Base-by-base conservation (phyloP, 2,888 invertebrate species). In the Eurytoma adleriae region DNA sequence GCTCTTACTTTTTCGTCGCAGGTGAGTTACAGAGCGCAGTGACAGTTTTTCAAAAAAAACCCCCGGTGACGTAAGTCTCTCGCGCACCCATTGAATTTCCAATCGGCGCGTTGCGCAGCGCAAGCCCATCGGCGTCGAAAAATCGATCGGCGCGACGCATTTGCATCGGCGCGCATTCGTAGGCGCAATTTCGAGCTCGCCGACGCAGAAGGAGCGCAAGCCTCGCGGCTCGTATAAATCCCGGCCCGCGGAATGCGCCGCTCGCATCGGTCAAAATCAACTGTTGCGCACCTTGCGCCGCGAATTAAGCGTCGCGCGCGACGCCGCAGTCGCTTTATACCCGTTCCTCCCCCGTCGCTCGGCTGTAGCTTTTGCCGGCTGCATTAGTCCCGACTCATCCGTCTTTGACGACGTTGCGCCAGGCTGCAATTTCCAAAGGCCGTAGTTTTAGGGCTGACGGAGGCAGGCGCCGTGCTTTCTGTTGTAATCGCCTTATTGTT, bases 221-320 rank as follows among this genome's bases (percentile, higher is more conserved):
- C 54, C 61, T n/a, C n/a, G 16, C 48, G 72, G 70, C 50, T 13
- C 56, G 30, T 16, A n/a, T 40, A 72, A 67, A 72, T 67, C 67
- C 20, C n/a, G 24, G 4, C 40, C 50, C 24, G 52, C 18, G 69
- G 68, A 77, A 54, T 73, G 68, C 50, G 68, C 30, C n/a, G 18
- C 24, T 5, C 40, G 40, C 61, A 80, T 80, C 77, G 62, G 62
- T 80, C 73, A 80, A 73, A 80, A 77, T 77, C 73, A 77, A 69
- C 68, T 73, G 75, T 73, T 72, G 62, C 61, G 3, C 30, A n/a
- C 18, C 3, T 68, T 56, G n/a, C 14, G 24, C 18, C 4, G 24
- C 48, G 71, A 78, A 78, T 71, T 78, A 78, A 71, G 14, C 59
- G 57, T 14, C n/a, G n/a, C 18, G n/a, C 18, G 50, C 50, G 52